Base-by-base conservation (phyloP, 2,797 vertebrate species). In the Eulemur rubriventer region DNA sequence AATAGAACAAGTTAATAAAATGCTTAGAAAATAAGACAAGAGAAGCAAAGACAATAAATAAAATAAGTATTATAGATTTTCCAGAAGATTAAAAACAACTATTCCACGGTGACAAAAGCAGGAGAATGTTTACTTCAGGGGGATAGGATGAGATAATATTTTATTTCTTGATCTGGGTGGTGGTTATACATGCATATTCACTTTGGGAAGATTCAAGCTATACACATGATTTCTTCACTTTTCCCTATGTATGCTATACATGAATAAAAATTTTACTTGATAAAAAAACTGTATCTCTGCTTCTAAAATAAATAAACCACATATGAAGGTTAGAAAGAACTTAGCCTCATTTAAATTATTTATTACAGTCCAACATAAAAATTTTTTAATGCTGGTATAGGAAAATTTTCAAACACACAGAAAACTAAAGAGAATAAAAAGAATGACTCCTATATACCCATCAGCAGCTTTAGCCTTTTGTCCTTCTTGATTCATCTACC, bases 271-370 rank as follows among this genome's bases (percentile, higher is more conserved):
- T 52, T 89, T 69, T 61, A 91, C 33, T 55, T 84, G 43, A 83
- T 13, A 11, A 35, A 96, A 86, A 96, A 82, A 59, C 7, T 72
- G 16, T 20, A 69, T 76, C 2, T 83, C 70, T 75, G 5, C 43
- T 93, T 90, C 82, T 89, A 76, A 94, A 87, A 13, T 80, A 94
- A 84, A n/a, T 70, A 86, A 20, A 79, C 6, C 41, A 95, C 14
- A 88, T 52, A 35, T 28, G 35, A 92, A 69, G 7, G 18, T 79
- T 88, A 26, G 80, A 95, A 89, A 89, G 33, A 94, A 95, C 16
- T 81, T 76, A 24, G n/a, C 7, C 41, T 82, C 85, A 94, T 90
- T 95, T 87, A 96, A 92, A 95, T 95, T 88, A 92, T n/a, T 94
- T 88, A 92, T 30, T 89, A 18, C 14, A 67, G 93, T 59, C 33